phyloP scores from a whole-genome alignment of 2,113 vertebrate species.

The Onychorhynchus coronatus region DNA sequence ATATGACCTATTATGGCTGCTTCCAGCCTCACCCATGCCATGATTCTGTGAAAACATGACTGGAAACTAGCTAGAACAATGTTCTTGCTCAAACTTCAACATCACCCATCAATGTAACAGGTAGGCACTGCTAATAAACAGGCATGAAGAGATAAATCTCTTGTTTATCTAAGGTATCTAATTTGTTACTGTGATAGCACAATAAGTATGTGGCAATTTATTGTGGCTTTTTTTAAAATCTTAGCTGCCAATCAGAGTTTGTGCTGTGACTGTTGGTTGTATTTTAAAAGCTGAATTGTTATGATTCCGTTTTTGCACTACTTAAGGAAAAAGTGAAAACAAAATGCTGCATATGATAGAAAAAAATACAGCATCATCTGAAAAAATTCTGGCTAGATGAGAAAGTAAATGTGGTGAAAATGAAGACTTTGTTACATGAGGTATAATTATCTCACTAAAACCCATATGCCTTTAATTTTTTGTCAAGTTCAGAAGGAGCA shows the following conservation, averaged over 20 bases:
- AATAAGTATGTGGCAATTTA: background rate
- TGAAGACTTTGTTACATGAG: background rate
- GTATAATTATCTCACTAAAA: background rate
- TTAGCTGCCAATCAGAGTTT: background rate
- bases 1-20: fast-evolving
- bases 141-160: background rate
- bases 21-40: background rate
- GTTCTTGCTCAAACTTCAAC: background rate
- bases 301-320: background rate
- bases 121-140: background rate
- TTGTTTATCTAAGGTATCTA: background rate
- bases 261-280: background rate
- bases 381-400: background rate
- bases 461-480: background rate
- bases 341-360: background rate
- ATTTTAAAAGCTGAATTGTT: background rate
- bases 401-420: background rate
- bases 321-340: background rate
- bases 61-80: background rate
- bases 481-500: background rate
- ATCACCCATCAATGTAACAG: background rate
- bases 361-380: background rate
- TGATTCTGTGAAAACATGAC: background rate
- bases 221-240: background rate
- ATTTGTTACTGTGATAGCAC: background rate